Evolutionary conservation across 2,888 invertebrate species (phyloP).

Genomic region (Plusia festucae): DNA sequence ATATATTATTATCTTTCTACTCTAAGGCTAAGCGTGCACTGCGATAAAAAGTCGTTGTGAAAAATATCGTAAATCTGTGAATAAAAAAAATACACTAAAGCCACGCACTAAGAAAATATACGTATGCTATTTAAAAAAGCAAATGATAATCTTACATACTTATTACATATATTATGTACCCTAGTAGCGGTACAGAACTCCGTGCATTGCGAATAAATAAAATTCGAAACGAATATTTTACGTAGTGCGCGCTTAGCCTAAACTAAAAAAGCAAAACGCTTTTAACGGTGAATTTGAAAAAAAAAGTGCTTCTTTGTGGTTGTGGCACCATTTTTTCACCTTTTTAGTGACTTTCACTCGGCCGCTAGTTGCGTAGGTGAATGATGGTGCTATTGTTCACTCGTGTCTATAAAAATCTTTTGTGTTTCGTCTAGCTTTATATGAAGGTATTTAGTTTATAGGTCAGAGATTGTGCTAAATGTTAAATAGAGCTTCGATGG

Average conservation of each 20-base stretch:
- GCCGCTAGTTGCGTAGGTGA: slow-evolving; percentile 9
- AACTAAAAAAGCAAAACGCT: not conserved
- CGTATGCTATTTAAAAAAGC: too few relatives aligned
- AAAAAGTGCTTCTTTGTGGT: slow-evolving; percentile 25
- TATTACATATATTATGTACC: too few relatives aligned
- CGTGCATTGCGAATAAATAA: too few relatives aligned
- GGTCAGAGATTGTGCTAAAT: not conserved
- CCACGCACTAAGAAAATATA: too few relatives aligned
- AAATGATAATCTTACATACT: too few relatives aligned
- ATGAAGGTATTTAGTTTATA: not conserved
- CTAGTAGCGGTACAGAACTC: too few relatives aligned
- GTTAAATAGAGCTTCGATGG: not conserved
- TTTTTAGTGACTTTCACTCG: slow-evolving; percentile 45
- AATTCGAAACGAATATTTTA: too few relatives aligned
- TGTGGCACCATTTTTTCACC: slow-evolving; percentile 45
- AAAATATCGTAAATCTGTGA: too few relatives aligned
- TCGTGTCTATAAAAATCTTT: not conserved
- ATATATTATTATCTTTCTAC: too few relatives aligned
- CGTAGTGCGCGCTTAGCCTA: too few relatives aligned
- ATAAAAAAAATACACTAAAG: not conserved
- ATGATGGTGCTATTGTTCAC: slow-evolving; percentile 15
- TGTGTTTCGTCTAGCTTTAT: not conserved
- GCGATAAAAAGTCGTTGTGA: too few relatives aligned
- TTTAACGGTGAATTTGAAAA: slow-evolving; percentile 38
- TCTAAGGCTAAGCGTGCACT: too few relatives aligned